Percentiles rank a stretch among this genome's conserved stretches.
These are phyloP conservation scores for Drosophila parthenogenetica DNA, from an alignment of 2,888 invertebrate species.

Conservation along the genomic window DNA sequence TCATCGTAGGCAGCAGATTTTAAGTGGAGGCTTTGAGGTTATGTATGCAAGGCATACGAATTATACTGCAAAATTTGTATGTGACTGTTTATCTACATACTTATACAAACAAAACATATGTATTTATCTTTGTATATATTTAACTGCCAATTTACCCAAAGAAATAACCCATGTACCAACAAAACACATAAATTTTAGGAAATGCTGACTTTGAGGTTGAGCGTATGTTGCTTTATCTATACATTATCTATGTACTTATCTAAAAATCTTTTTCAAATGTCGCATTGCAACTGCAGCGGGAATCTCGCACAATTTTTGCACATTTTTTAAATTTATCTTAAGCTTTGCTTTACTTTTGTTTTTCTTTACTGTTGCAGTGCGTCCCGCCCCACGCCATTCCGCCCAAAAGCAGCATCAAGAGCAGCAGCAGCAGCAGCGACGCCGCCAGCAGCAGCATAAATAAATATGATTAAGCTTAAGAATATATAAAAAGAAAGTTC, in stretches of 20 bases:
- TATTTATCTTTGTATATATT: slow-evolving; percentile 4
- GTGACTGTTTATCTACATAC: slow-evolving; percentile 5
- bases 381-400: slow-evolving; percentile 45
- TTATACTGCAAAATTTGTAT: not conserved
- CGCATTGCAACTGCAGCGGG: slow-evolving; percentile 18
- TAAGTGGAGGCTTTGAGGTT: slow-evolving; percentile 55
- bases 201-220: too few species aligned
- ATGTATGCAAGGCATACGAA: slow-evolving; percentile 20
- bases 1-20: slow-evolving; percentile 53
- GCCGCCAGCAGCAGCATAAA: slow-evolving; percentile 60
- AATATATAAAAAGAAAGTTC: slow-evolving; percentile 76
- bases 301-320: slow-evolving; percentile 35
- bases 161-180: too few species aligned
- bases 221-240: not conserved
- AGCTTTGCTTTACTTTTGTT: slow-evolving; percentile 22
- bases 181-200: too few species aligned
- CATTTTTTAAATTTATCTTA: slow-evolving; percentile 36
- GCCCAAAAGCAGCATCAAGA: slow-evolving; percentile 34
- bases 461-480: slow-evolving; percentile 79
- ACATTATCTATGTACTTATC: not conserved
- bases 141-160: too few species aligned
- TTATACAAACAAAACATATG: not conserved
- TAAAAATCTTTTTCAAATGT: slow-evolving; percentile 8
- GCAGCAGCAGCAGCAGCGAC: slow-evolving; percentile 28
- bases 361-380: slow-evolving; percentile 42